Evolutionary conservation across 2,797 vertebrate genomes (phyloP), one percentile per base, ranked within the genome.

Genomic region (Lutjanus argentimaculatus): DNA sequence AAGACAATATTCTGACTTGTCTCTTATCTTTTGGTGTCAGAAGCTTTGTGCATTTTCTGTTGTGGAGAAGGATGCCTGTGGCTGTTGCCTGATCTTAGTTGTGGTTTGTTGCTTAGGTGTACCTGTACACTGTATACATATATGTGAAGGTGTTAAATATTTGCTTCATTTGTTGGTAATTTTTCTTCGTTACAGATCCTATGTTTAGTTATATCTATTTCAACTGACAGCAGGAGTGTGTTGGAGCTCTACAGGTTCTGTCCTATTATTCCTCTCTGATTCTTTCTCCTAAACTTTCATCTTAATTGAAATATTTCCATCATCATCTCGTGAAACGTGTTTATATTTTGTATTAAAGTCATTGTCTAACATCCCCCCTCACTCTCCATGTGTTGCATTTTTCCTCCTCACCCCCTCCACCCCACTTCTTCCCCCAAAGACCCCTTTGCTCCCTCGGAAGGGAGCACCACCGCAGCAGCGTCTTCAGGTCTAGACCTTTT

Each of bases 401-500:
- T 62, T 65, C 61, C 71, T 40, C 85, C 72, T 48, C 68, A 16
- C 55, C 55, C 52, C 55, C 46, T 17, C 40, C 19, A 11, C 10
- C 66, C 66, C 42, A 6, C 42, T 58, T 65, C 58, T n/a, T 72
- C 75, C 49, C 12, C n/a, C 69, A 48, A 90, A 98, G 98, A 99
- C 96, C 98, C 97, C 84, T 99, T 99, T 93, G 96, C 97, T 91
- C 93, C 97, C 42, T 95, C 97, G 16, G 96, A 97, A 84, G 97
- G 96, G 93, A 95, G 95, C 90, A 90, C 96, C 95, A 95, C 96
- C 90, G 92, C 95, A 89, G 93, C 95, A 90, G 91, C 74, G 0
- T 72, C 97, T 63, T 93, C 96, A 14, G 97, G 97, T 95, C 94
- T 99, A 95, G 98, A 99, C 94, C 97, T 99, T 93, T 99, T 99